Evolutionary conservation across 2,888 invertebrate species (phyloP), one percentile per base, ranked within the genome.

Genomic region (Lasioglossum leucozonium): DNA sequence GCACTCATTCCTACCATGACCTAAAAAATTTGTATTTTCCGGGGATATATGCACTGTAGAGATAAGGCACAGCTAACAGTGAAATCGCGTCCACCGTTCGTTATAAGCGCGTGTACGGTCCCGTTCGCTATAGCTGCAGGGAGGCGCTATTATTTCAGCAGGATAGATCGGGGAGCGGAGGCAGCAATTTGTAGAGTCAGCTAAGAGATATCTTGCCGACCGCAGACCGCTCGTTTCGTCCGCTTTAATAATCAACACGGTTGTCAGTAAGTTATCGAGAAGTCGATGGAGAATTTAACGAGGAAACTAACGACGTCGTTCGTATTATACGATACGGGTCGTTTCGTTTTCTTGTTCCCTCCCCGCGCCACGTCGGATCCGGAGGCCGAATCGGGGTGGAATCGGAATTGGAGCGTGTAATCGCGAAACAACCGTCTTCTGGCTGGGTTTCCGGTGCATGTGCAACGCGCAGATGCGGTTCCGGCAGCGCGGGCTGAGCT

Each of bases 351-450:
- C 82, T 79, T 73, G 76, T 81, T 77, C 81, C 65, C n/a, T 58
- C 37, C 18, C 22, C 22, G 18, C 16, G 0, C 13, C 30, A 26
- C 58, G 58, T 13, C 6, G 78, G 72, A 77, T 26, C 51, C 69
- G 44, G n/a, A 1, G 55, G 72, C 55, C 74, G 47, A 72, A 67
- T 67, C 72, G 78, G 69, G 74, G 82, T 84, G 74, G 72, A 83
- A 81, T 78, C 51, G 72, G 84, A 84, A 82, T 84, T 84, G 82
- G 84, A 84, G 84, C 81, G 78, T 75, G 69, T 81, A 84, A 84
- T 84, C 81, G 77, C 78, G 75, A 78, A 82, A 84, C 84, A 82
- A 78, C 77, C 75, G 65, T 72, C 81, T 84, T 84, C 81, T 73
- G 69, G 37, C 65, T 62, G 73, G 78, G 69, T 82, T 82, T 82